Evolutionary conservation across 30 jellyfish, hydroid and myxozoan species (phyloP), one percentile per base, ranked within the genome.

Genomic region (Pseudorhiza aurosa): DNA sequence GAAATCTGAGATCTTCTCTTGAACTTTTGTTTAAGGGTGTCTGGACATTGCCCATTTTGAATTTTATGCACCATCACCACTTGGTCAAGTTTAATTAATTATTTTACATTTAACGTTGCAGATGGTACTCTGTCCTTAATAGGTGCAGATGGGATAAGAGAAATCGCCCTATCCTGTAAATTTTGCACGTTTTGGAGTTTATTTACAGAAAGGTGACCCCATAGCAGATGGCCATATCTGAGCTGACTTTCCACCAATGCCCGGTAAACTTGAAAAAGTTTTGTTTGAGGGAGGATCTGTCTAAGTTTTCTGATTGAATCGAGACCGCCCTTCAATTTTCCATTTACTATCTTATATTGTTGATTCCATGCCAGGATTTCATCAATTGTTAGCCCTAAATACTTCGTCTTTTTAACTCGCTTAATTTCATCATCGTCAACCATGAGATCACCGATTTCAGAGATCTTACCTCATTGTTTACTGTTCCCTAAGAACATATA

Each of bases 321-420:
- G 30, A 50, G 65, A 14, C 22, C 65, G n/a, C 9, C n/a, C n/a
- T 50, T 50, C 6, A 50, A 5, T 50, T 50, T 50, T 4, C 65
- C 65, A 4, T 50, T 50, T 8, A 50, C 22, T 22, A 4, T 5
- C 30, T 50, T 22, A 50, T 50, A 50, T 50, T 50, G 65, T 22
- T 50, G 22, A 50, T 50, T 5, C 65, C 65, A 50, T 50, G 65
- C n/a, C 4, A 50, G 65, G 65, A 50, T 50, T 50, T 50, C 65
- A 50, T 50, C 65, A 4, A 50, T 22, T 8, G 22, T 50, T 4
- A 6, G 4, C n/a, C 65, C 65, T 8, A 50, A 22, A 22, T 50
- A 50, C 8, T 50, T 50, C 6, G n/a, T 22, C n/a, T 50, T 50
- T 12, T 39, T 7, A 12, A 5, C 50, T 12, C 50, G 50, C 12